phyloP scores from a whole-genome alignment of 1,140 invertebrate genomes.

The Teleogryllus occipitalis region DNA sequence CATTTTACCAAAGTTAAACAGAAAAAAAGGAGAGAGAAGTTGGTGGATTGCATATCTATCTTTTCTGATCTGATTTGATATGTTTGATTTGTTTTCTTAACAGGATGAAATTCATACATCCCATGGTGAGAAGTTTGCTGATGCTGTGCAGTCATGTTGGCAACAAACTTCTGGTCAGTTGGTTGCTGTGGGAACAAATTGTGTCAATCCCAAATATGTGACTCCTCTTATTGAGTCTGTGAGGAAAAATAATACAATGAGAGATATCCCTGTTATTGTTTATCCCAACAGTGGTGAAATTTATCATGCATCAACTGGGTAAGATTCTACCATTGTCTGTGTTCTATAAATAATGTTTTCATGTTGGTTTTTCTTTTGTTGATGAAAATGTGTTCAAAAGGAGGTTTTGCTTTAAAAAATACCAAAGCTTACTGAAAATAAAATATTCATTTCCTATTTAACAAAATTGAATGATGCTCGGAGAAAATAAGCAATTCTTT shows the following conservation, averaged over 20 bases:
- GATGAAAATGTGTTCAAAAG: too few species aligned
- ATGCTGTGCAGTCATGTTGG: slow-evolving; percentile 53
- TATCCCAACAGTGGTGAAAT: slow-evolving; percentile 43
- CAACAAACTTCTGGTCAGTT: slow-evolving; percentile 50
- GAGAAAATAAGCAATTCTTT: too few species aligned
- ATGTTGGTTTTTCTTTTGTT: too few species aligned
- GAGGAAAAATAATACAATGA: slow-evolving; percentile 32
- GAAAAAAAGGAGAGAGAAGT: too few species aligned
- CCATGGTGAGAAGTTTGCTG: slow-evolving; percentile 63
- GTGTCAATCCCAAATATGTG: slow-evolving; percentile 56
- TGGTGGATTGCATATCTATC: too few species aligned
- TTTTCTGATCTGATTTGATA: too few species aligned
- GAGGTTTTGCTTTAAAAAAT: too few species aligned
- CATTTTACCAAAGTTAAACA: too few species aligned
- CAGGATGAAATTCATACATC: slow-evolving; percentile 55
- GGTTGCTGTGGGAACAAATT: slow-evolving; percentile 79
- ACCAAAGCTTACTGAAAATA: too few species aligned
- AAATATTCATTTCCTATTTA: too few species aligned
- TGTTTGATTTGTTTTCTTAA: not conserved
- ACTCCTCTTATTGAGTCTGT: slow-evolving; percentile 45
- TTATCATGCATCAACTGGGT: not conserved
- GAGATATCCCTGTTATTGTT: slow-evolving; percentile 50
- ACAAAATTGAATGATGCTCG: too few species aligned
- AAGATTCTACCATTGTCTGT: not conserved
- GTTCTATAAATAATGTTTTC: too few species aligned